These are phyloP conservation scores for Drosophila diplacantha DNA, from an alignment of 2,888 invertebrate genomes.

Conservation along the genomic window DNA sequence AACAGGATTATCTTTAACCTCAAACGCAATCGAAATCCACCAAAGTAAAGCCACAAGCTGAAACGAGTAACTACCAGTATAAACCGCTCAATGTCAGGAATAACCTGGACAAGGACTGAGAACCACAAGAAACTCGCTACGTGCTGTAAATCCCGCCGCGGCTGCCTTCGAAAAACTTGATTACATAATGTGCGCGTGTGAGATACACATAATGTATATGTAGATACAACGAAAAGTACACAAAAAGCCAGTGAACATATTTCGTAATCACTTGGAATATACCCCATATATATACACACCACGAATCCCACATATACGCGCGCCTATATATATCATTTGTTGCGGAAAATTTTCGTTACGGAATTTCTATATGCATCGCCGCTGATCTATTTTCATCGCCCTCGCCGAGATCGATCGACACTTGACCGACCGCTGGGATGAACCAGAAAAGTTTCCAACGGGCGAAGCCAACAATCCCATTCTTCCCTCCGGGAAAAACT, in stretches of 20 bases:
- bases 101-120: conserved; percentile 16
- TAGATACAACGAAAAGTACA: conserved; percentile 31
- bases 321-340: conserved; percentile 19
- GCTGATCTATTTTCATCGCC: conserved; percentile 25
- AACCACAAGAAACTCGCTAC: neutral
- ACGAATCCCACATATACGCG: conserved; percentile 15
- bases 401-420: conserved; percentile 12
- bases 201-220: conserved; percentile 36
- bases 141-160: neutral
- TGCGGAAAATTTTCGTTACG: conserved; percentile 42
- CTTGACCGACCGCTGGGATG: conserved; percentile 8
- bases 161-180: conserved; percentile 41
- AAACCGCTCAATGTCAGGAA: conserved; percentile 11
- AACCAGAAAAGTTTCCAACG: conserved; percentile 4
- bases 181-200: conserved; percentile 71
- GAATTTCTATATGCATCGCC: conserved; percentile 23
- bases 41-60: conserved; percentile 17
- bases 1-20: conserved; percentile 67
- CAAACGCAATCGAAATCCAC: conserved; percentile 45
- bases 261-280: conserved; percentile 62
- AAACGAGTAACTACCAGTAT: conserved; percentile 7
- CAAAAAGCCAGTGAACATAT: conserved; percentile 43
- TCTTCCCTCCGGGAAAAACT: neutral
- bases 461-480: neutral
- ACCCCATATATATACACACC: conserved; percentile 10